Evolutionary conservation across 2,888 invertebrate species (phyloP), one percentile per base, ranked within the genome.

Genomic region (Nebria brevicollis): DNA sequence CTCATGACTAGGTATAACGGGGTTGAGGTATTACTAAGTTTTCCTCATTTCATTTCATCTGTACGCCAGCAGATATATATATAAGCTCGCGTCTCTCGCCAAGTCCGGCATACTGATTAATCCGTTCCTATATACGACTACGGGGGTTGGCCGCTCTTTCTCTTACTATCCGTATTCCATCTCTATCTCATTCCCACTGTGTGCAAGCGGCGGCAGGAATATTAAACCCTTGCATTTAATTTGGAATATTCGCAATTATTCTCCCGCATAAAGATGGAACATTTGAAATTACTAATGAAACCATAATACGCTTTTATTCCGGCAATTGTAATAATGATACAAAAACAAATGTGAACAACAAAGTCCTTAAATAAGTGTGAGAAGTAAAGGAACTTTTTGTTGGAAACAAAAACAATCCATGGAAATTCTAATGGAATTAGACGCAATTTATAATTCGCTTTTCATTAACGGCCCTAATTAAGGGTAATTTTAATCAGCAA

Each of bases 31-130:
- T 88, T 89, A 87, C 88, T 89, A 89, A 89, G 88, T 89, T 89
- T 89, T 88, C 88, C 88, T 89, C 88, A 88, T 89, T 89, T 88
- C 88, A 88, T 88, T 88, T 88, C 87, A 88, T 88, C 88, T 88
- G 87, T 86, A 87, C 87, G 80, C 75, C 66, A 87, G 87, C 86
- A 87, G 88, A 88, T 88, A 88, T 88, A 88, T 68, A 88, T 82
- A 80, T 20, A 20, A 82, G 82, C 80, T 82, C 77, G 54, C 75
- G 41, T 82, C 75, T 87, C 87, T 87, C 86, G 85, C 85, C 86
- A 84, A 84, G 86, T 85, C 85, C 86, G 87, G 88, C 88, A 88
- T 88, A 88, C 88, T 88, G 88, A 88, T 88, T 88, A 88, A 88
- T 88, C 88, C 77, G 76, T 81, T 77, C 81, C 20, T 75, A 80